These are phyloP conservation scores for Monopterus albus DNA, from an alignment of 2,113 vertebrate genomes.

Conservation along the genomic window DNA sequence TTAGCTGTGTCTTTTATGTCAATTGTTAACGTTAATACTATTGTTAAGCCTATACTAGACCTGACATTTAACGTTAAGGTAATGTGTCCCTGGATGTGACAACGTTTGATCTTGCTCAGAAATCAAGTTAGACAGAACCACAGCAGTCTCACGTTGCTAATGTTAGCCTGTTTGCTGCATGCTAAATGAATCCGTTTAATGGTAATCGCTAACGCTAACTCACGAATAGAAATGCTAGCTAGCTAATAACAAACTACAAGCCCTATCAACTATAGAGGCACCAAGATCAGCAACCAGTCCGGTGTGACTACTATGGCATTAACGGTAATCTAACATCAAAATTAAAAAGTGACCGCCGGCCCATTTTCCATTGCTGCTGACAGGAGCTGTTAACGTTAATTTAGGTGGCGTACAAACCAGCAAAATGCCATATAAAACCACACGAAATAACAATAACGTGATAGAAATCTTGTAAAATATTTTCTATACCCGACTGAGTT, in stretches of 20 bases:
- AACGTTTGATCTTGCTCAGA: neutral
- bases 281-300: fast-evolving
- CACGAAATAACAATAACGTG: neutral
- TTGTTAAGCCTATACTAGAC: fast-evolving
- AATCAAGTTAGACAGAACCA: neutral
- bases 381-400: constrained; percentile 5
- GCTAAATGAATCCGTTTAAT: constrained; percentile 40
- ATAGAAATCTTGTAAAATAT: neutral
- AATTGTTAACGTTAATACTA: neutral
- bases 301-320: neutral
- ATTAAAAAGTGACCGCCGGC: constrained; percentile 41
- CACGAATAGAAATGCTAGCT: neutral
- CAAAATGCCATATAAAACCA: neutral
- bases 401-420: neutral
- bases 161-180: constrained; percentile 43
- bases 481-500: constrained; percentile 21
- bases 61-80: neutral
- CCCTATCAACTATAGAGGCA: fast-evolving
- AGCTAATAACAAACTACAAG: neutral
- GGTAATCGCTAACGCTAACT: neutral
- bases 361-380: constrained; percentile 41
- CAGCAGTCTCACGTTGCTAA: constrained; percentile 33
- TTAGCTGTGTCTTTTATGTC: neutral
- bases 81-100: neutral
- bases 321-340: constrained; percentile 1